phyloP scores from a whole-genome alignment of 2,113 vertebrate species.

The Psilopogon haemacephalus region DNA sequence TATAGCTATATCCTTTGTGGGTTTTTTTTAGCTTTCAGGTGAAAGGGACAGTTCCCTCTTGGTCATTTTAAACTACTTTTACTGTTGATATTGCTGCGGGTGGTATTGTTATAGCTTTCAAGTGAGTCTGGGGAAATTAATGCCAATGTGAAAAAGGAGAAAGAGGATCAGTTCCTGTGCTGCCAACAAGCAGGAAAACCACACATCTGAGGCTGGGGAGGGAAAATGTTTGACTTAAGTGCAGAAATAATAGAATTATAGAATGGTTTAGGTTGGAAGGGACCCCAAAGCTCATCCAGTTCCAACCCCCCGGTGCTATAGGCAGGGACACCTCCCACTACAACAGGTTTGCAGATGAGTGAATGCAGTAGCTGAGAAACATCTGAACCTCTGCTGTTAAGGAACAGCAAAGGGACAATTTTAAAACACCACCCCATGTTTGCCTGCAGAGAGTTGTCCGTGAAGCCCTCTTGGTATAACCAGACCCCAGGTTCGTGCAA shows the following conservation, averaged over 20 bases:
- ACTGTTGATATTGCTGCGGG: neutral
- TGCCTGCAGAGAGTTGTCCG: neutral
- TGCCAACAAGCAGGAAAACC: neutral
- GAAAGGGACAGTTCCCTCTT: neutral
- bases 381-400: neutral
- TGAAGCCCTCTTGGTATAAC: neutral
- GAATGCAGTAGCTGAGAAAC: neutral
- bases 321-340: no score
- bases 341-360: neutral
- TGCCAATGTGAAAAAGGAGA: neutral
- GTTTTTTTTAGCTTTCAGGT: neutral
- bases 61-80: neutral
- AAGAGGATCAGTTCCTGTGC: neutral
- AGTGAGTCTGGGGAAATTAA: neutral
- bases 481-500: neutral
- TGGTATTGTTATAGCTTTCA: neutral
- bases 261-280: no score
- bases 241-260: no score
- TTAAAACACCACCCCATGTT: neutral
- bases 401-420: neutral
- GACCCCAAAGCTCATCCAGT: no score
- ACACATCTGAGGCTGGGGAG: neutral
- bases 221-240: neutral
- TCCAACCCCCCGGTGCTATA: no score
- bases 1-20: neutral